Evolutionary conservation across 2,888 invertebrate species (phyloP), one percentile per base, ranked within the genome.

Genomic region (Mycalesis mineus): DNA sequence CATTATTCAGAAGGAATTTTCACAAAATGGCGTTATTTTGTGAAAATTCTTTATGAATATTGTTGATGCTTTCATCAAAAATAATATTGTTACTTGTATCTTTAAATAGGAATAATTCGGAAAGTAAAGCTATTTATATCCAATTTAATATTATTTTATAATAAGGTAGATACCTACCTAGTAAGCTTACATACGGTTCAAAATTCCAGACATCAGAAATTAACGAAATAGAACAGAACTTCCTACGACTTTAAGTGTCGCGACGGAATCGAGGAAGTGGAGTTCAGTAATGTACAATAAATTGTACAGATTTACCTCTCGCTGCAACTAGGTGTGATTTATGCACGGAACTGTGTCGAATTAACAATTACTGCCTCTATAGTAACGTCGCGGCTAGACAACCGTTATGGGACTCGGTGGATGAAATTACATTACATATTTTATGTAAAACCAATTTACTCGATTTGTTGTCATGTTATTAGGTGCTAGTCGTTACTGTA

Each of bases 291-390:
- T 76, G 68, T 69, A 70, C 77, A 75, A 81, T 85, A 85, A 85
- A 85, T 83, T 79, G 75, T 78, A 72, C 69, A 77, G 75, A 78
- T 79, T 80, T 78, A 74, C 79, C 69, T 75, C 72, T 73, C 71
- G 70, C 70, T 75, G 74, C 77, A 83, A 80, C 77, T 77, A 77
- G 80, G 67, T 77, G 78, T 82, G 84, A 85, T 84, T 86, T 85
- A 86, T 83, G 81, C 73, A 74, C 71, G 71, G 68, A 72, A 79
- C 81, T 85, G 78, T 83, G 78, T 77, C 84, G 82, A 85, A 86
- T 86, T 80, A 79, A 85, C 84, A 84, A 87, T 87, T 80, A 78
- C 78, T 68, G 73, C 72, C 72, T 76, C 70, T 71, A 74, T 72
- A 66, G 71, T 68, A 73, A 75, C 68, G 74, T 73, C 50, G 28